Evolutionary conservation across 2,888 invertebrate genomes (phyloP).

Genomic region (Homarus gammarus): DNA sequence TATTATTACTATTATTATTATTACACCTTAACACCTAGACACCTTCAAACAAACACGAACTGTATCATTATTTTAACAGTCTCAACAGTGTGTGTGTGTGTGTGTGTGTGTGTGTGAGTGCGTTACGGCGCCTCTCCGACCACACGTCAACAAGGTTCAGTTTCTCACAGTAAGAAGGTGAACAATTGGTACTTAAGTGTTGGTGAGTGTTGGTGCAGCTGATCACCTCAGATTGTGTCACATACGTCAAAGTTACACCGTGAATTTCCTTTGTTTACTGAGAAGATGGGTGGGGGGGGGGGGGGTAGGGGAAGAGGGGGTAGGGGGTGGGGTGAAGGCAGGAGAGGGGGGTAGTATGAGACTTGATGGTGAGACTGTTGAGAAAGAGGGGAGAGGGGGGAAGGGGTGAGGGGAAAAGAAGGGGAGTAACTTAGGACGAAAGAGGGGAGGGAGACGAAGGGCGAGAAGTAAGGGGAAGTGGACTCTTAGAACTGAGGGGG

Average conservation of each 20-base stretch:
- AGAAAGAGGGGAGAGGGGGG: background rate
- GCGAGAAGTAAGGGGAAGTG: no score
- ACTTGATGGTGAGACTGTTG: background rate
- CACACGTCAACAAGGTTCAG: no score
- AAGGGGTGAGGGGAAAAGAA: no score
- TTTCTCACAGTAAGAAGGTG: no score
- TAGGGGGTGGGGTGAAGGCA: background rate
- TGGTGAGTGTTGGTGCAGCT: no score
- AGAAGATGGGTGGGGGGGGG: background rate
- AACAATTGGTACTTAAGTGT: no score
- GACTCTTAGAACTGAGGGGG: background rate
- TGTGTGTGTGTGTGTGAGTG: constrained; percentile 38
- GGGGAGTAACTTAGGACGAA: background rate
- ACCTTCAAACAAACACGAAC: no score
- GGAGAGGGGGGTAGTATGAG: background rate
- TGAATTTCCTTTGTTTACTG: background rate
- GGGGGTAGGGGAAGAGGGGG: background rate
- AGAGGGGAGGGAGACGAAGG: no score
- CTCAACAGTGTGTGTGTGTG: no score
- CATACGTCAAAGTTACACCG: background rate
- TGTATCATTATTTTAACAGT: background rate
- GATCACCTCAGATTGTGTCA: background rate
- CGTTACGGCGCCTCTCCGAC: background rate
- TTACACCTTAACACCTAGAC: no score
- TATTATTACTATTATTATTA: no score